Conservation (phyloP, 2,113 vertebrate species). For the Hymenochirus boettgeri region DNA sequence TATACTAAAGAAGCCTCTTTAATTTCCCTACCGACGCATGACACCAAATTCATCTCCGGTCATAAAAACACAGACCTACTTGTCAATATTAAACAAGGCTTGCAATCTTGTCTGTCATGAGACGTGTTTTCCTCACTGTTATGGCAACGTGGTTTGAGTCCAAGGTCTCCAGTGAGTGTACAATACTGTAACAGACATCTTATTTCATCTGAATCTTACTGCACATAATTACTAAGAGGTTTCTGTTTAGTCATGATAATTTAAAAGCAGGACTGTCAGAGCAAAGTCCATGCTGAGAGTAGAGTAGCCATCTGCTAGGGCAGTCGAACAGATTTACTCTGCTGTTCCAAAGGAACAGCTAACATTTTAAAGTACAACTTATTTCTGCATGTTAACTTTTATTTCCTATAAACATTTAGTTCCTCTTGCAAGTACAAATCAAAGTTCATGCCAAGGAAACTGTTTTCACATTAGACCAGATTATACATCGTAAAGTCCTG, state of each 20-base stretch:
- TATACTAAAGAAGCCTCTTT: neutral
- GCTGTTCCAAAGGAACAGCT: no score
- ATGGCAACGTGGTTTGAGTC: constrained; percentile 45
- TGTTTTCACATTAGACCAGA: no score
- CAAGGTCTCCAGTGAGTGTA: constrained; percentile 35
- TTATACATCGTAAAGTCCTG: no score
- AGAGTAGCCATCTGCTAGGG: constrained; percentile 30
- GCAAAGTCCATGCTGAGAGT: constrained; percentile 41
- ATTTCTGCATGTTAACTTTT: no score
- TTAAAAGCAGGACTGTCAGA: constrained; percentile 40
- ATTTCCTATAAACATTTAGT: no score
- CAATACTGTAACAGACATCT: constrained; percentile 30
- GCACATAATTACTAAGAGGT: constrained; percentile 48
- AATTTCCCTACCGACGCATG: constrained; percentile 14
- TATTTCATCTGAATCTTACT: constrained; percentile 43
- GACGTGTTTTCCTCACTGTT: constrained; percentile 44
- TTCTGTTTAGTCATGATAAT: constrained; percentile 46
- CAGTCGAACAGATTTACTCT: no score
- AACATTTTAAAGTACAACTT: no score
- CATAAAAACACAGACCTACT: constrained; percentile 28
- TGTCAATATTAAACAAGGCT: constrained; percentile 17
- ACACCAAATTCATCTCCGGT: constrained; percentile 20
- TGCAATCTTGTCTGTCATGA: constrained; percentile 24
- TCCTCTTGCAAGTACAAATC: no score
- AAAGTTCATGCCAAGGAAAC: no score